Evolutionary conservation across 2,113 vertebrate genomes (phyloP).

Genomic region (Rynchops niger): DNA sequence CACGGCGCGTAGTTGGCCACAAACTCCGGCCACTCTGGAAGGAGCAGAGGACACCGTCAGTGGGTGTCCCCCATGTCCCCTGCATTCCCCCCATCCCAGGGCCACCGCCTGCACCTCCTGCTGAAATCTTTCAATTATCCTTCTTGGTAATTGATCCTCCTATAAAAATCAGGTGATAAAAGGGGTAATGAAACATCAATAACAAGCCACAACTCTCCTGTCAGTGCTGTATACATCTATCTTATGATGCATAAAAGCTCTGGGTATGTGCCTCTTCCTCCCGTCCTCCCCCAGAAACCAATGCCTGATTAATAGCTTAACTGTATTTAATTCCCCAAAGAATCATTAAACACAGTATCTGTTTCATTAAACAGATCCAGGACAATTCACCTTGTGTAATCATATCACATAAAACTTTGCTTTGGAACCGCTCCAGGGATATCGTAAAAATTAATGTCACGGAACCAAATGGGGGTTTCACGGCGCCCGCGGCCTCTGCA

Average conservation of each 20-base stretch:
- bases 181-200: background rate
- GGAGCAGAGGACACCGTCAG: background rate
- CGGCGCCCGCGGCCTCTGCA: background rate
- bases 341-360: conserved; percentile 63
- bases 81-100: background rate
- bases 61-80: rapidly evolving
- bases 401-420: conserved; percentile 74
- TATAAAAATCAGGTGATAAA: background rate
- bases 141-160: background rate
- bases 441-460: conserved; percentile 74
- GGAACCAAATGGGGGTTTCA: conserved; percentile 55
- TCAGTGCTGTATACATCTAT: rapidly evolving
- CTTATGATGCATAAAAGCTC: background rate
- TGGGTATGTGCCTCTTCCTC: background rate
- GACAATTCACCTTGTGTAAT: conserved; percentile 80
- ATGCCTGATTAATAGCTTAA: conserved; percentile 59
- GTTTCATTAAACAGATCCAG: conserved; percentile 72
- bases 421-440: conserved; percentile 72
- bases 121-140: background rate
- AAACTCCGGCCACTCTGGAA: conserved; percentile 94
- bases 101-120: background rate
- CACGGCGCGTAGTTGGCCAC: conserved; percentile 94
- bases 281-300: background rate
- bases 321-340: conserved; percentile 45
- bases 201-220: background rate